Evolutionary conservation across 2,888 invertebrate species (phyloP).

Genomic region (Chymomyza fuscimana): DNA sequence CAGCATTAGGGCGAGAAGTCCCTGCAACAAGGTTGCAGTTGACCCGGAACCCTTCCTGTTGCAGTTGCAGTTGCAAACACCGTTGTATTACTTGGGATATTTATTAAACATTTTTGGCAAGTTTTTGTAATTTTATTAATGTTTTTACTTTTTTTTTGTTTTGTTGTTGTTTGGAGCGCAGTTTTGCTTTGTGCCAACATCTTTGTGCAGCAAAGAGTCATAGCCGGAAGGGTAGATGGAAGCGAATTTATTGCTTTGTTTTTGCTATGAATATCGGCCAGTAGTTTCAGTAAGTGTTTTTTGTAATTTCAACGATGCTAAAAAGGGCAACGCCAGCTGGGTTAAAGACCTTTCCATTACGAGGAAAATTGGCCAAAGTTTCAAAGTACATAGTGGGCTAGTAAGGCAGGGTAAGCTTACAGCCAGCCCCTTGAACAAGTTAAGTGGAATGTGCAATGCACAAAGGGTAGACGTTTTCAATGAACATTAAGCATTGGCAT

Average conservation of each 20-base stretch:
- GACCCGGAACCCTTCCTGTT: background rate
- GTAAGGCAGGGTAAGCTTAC: background rate
- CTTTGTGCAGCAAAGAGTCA: background rate
- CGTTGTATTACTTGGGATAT: constrained; percentile 8
- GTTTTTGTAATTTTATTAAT: constrained; percentile 67
- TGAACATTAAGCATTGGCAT: background rate
- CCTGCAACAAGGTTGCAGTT: background rate
- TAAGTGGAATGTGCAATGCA: background rate
- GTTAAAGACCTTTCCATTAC: constrained; percentile 54
- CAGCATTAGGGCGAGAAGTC: no score
- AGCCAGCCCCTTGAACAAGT: background rate
- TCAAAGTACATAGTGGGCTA: background rate
- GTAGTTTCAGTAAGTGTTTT: constrained; percentile 37
- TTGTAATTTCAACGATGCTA: constrained; percentile 31
- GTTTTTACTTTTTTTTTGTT: constrained; percentile 28
- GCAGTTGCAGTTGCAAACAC: background rate
- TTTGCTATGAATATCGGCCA: constrained; percentile 43
- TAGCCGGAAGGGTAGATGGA: background rate
- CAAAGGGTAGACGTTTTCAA: background rate
- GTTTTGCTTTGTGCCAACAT: constrained; percentile 2
- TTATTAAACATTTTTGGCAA: constrained; percentile 69
- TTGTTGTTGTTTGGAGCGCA: background rate
- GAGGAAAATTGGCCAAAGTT: background rate
- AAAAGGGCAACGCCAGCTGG: constrained; percentile 34
- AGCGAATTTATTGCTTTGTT: constrained; percentile 57